These are phyloP conservation scores for Theodoxus fluviatilis DNA, from an alignment of 2,888 invertebrate genomes.

Conservation along the genomic window DNA sequence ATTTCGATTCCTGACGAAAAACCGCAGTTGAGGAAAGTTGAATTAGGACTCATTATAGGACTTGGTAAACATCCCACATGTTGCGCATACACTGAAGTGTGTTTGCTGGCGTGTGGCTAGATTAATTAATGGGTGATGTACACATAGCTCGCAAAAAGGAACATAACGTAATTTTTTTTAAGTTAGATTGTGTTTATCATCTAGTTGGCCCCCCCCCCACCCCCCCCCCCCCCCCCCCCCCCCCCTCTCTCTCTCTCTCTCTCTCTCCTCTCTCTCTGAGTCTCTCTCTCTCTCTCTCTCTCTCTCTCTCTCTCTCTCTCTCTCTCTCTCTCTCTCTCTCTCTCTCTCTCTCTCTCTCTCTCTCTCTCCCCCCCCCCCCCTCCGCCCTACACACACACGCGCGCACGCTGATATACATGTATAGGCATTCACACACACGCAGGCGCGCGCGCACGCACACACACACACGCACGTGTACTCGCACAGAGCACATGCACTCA, in stretches of 20 bases:
- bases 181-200: no score
- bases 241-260: not conserved
- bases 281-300: no score
- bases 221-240: slow-evolving; percentile 1
- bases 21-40: no score
- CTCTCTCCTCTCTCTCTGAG: no score
- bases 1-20: no score
- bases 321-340: not conserved
- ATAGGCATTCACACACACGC: not conserved
- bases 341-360: not conserved
- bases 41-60: no score
- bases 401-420: not conserved
- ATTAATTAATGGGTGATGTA: no score
- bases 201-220: slow-evolving; percentile 2
- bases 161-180: no score
- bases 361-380: not conserved
- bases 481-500: not conserved
- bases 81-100: no score
- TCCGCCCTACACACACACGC: not conserved
- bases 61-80: no score
- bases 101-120: no score
- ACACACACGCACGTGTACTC: not conserved
- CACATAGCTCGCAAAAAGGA: no score
- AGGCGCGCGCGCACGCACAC: not conserved
- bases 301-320: slow-evolving; percentile 1